A percentile compares a stretch with the other conserved stretches of the same genome.
Evolutionary conservation across 2,888 invertebrate species (phyloP).

Genomic region (Leptarthrus brevirostris): DNA sequence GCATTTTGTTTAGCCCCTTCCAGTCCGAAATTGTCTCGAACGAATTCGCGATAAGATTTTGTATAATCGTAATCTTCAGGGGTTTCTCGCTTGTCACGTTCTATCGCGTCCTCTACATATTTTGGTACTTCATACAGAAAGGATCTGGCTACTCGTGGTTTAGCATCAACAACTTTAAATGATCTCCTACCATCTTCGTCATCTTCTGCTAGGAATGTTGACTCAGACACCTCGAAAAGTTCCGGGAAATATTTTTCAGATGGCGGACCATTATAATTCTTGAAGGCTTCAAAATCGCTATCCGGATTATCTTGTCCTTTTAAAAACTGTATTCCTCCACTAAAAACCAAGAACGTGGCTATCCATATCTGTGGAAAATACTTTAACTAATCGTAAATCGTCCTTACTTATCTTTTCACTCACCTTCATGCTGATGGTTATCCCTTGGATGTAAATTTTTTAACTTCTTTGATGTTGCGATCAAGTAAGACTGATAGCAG

Average conservation of each 20-base stretch:
- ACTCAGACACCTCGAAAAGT: constrained; percentile 18
- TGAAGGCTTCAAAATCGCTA: not conserved
- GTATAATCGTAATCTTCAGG: constrained; percentile 47
- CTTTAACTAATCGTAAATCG: not conserved
- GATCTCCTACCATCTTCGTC: constrained; percentile 2
- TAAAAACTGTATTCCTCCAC: not conserved
- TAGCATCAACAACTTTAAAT: constrained; percentile 1
- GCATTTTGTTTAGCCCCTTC: constrained; percentile 5
- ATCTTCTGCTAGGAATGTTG: constrained; percentile 10
- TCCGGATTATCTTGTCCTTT: constrained; percentile 9
- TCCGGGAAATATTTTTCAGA: not conserved
- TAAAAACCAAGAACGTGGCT: constrained; percentile 8
- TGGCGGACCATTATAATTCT: not conserved
- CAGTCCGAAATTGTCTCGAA: constrained; percentile 50
- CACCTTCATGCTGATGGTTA: constrained; percentile 29
- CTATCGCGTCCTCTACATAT: not conserved
- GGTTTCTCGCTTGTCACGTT: constrained; percentile 7
- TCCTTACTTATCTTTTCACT: not conserved
- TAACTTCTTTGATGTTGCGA: not conserved
- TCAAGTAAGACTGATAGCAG: constrained; percentile 14
- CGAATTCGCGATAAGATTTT: constrained; percentile 50
- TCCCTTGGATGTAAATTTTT: not conserved
- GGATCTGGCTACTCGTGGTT: not conserved
- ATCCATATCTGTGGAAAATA: constrained; percentile 19
- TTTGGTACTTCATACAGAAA: constrained; percentile 1